Base-by-base conservation (phyloP, 2,888 invertebrate genomes). In the Eilema caniola region DNA sequence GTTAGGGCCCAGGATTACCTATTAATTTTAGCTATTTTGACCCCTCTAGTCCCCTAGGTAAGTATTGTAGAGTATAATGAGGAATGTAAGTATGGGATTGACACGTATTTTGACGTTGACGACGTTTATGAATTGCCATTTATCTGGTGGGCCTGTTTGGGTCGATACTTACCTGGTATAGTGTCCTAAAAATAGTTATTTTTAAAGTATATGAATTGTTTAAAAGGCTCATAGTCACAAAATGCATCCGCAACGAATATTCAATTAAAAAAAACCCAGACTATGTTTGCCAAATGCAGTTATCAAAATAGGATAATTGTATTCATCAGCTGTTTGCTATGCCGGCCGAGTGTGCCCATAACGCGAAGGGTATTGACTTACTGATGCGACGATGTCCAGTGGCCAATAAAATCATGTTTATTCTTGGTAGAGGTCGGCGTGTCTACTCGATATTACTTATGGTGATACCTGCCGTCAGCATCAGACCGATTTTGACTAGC, bases 201-300 rank as follows among this genome's bases (percentile, higher is more conserved):
- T 47, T 20, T 47, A 5, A 47, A 47, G 20, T 47, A 20, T 20
- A 20, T 47, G 7, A 47, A 47, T 1, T 20, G 20, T 20, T 20
- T 7, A 47, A 47, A 23, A 62, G 24, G 24, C n/a, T n/a, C n/a
- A n/a, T n/a, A n/a, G n/a, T 28, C 28, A 28, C 2, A 28, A 28
- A 4, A 5, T 2, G 28, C 5, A 28, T 28, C 5, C 28, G 28
- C 28, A 28, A 28, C 28, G 28, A 24, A 16, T 62, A 24, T 24
- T 41, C n/a, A 2, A 25, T 41, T 20, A 62, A 62, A 62, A 28
- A 62, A 41, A 8, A 37, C 37, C 62, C 62, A 41, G 62, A 25
- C 62, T 41, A 25, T 62, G 41, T 41, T 62, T 62, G 62, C 41
- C 25, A 62, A 62, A 62, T 62, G 62, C 62, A 62, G 37, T 41